A percentile compares a stretch with the other conserved stretches of the same genome.
Conservation (phyloP, 2,888 invertebrate species). For the Eubasilissa splendida region DNA sequence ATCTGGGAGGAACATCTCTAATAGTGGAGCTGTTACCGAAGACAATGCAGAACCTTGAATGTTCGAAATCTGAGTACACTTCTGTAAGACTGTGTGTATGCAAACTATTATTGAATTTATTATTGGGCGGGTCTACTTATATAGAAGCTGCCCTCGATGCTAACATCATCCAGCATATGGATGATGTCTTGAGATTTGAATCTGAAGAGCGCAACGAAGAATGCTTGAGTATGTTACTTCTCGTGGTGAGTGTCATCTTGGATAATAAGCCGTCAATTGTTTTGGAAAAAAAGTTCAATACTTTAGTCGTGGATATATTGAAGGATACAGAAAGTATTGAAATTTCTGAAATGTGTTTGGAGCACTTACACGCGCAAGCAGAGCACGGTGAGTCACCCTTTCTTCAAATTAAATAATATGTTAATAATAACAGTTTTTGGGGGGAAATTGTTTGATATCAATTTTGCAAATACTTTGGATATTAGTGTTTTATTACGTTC, state of each 20-base stretch:
- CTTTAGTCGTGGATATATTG: constrained; percentile 76
- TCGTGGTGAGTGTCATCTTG: constrained; percentile 75
- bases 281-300: constrained; percentile 72
- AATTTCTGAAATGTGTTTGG: constrained; percentile 83
- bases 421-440: too few relatives aligned
- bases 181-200: constrained; percentile 70
- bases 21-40: constrained; percentile 52
- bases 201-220: constrained; percentile 72
- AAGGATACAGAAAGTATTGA: constrained; percentile 79
- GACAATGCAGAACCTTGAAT: constrained; percentile 38
- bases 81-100: constrained; percentile 77
- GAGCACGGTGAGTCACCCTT: constrained; percentile 76
- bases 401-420: constrained; percentile 7
- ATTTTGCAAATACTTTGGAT: too few relatives aligned
- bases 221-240: constrained; percentile 71
- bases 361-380: constrained; percentile 82
- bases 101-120: constrained; percentile 86
- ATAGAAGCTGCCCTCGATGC: constrained; percentile 75
- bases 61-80: constrained; percentile 44
- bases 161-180: constrained; percentile 71
- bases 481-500: too few relatives aligned
- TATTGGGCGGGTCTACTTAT: constrained; percentile 80
- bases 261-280: constrained; percentile 76
- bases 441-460: too few relatives aligned
- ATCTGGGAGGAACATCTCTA: constrained; percentile 61